phyloP scores from a whole-genome alignment of 2,113 vertebrate genomes.

The Xiphorhynchus elegans region DNA sequence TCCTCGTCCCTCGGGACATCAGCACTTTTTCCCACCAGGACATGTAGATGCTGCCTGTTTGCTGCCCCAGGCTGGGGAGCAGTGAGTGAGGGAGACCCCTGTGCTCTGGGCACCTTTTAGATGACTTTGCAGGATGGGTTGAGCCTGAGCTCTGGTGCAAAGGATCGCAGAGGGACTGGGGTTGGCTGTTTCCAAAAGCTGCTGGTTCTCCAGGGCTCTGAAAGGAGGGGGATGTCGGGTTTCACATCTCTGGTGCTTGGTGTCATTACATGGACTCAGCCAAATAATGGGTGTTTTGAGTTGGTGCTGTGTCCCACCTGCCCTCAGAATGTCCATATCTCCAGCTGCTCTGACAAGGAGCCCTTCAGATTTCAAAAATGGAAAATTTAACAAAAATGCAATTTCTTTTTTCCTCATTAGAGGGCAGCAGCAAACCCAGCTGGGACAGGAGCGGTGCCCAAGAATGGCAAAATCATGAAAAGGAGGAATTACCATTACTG shows the following conservation, averaged over 20 bases:
- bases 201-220: background rate
- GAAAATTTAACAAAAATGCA: background rate
- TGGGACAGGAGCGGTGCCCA: background rate
- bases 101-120: background rate
- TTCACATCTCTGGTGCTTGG: background rate
- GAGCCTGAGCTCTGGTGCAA: background rate
- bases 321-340: background rate
- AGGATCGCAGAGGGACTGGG: background rate
- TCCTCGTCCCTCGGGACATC: accelerated
- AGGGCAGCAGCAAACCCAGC: conserved; percentile 6
- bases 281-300: accelerated
- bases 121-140: background rate
- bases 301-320: accelerated
- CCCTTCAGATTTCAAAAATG: background rate
- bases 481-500: accelerated
- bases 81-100: accelerated
- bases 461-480: background rate
- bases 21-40: background rate
- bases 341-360: background rate
- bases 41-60: background rate
- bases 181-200: background rate
- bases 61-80: background rate
- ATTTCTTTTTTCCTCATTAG: background rate
- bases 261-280: background rate
- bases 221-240: background rate